Percentiles rank a stretch among this genome's conserved stretches.
Evolutionary conservation across 2,797 vertebrate species (phyloP).

Genomic region (Falco peregrinus): DNA sequence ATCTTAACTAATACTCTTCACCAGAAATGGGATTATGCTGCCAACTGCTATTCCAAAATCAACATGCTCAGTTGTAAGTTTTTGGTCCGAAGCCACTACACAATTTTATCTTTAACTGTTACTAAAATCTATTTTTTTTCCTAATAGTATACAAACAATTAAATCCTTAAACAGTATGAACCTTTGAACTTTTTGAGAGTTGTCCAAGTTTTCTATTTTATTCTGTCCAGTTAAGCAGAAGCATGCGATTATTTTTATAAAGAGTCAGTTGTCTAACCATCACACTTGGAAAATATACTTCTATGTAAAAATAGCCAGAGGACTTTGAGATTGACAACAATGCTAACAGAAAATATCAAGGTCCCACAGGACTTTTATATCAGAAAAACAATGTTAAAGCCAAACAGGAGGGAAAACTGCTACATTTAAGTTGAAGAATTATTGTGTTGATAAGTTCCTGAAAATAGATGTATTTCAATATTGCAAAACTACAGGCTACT

Average conservation of each 20-base stretch:
- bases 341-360: neutral
- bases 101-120: constrained; percentile 16
- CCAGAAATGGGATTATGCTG: neutral
- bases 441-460: neutral
- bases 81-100: constrained; percentile 2
- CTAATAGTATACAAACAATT: neutral
- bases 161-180: neutral
- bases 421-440: neutral
- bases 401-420: constrained; percentile 29
- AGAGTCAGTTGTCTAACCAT: neutral
- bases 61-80: neutral
- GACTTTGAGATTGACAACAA: constrained; percentile 1
- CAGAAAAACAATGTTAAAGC: neutral
- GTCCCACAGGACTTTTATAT: constrained; percentile 3
- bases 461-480: constrained; percentile 15
- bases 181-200: neutral
- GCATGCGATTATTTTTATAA: neutral
- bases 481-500: neutral
- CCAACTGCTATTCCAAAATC: constrained; percentile 39
- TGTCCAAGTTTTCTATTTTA: constrained; percentile 6
- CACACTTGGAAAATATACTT: constrained; percentile 12
- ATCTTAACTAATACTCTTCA: neutral
- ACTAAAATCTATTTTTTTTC: neutral
- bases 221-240: constrained; percentile 11
- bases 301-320: constrained; percentile 7